A percentile compares a stretch with the other conserved stretches of the same genome.
These are phyloP conservation scores for Selenia dentaria DNA, from an alignment of 2,888 invertebrate genomes.

Conservation along the genomic window DNA sequence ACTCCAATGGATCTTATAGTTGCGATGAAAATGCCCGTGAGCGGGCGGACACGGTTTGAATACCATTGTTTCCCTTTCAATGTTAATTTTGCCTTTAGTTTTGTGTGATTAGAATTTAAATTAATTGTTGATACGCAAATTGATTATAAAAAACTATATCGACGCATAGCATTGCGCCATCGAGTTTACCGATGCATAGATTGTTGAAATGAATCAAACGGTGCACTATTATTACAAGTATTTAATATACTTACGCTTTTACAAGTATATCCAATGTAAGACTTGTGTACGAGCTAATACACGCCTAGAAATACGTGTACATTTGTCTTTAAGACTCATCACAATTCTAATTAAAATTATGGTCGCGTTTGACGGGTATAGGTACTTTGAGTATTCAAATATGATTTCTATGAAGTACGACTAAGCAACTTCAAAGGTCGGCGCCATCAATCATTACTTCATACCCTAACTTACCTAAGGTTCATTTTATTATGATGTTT, in stretches of 20 bases:
- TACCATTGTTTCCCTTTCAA: conserved; percentile 66
- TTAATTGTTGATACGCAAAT: too few relatives aligned
- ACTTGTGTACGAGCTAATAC: too few relatives aligned
- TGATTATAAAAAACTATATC: too few relatives aligned
- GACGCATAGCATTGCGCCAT: too few relatives aligned
- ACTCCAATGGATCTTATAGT: conserved; percentile 37
- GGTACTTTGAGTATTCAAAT: conserved; percentile 16
- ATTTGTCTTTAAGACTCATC: too few relatives aligned
- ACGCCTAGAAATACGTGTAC: too few relatives aligned
- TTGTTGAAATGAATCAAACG: too few relatives aligned
- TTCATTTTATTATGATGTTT: conserved; percentile 9
- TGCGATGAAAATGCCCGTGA: conserved; percentile 60
- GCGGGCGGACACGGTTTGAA: conserved; percentile 65
- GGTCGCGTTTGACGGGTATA: conserved; percentile 6
- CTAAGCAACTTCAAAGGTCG: conserved; percentile 9
- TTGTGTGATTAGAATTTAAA: conserved; percentile 45
- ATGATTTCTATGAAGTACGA: conserved; percentile 1
- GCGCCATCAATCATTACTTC: conserved; percentile 23
- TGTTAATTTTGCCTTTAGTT: conserved; percentile 51
- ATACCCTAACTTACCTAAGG: too few relatives aligned
- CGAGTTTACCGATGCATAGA: too few relatives aligned
- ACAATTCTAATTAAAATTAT: neutral
- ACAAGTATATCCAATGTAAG: too few relatives aligned
- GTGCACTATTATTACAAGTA: too few relatives aligned
- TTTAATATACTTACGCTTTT: too few relatives aligned